Evolutionary conservation across 2,113 vertebrate species (phyloP).

Genomic region (Carassius gibelio): DNA sequence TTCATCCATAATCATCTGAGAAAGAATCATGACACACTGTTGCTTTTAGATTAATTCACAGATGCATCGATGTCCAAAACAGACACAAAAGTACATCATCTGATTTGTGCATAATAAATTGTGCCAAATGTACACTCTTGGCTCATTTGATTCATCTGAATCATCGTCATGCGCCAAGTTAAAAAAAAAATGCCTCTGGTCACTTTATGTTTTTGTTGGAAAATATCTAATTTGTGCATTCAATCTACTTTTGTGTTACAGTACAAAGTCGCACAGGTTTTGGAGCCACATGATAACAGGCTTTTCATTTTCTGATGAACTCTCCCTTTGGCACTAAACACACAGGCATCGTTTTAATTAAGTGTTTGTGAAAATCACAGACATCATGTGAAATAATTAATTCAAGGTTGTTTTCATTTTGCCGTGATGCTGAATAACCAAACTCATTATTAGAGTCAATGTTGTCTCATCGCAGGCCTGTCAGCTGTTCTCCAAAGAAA

Average conservation of each 20-base stretch:
- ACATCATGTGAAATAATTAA: conserved; percentile 12
- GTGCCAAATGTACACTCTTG: too few species aligned
- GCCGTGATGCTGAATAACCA: background rate
- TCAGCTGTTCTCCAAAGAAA: background rate
- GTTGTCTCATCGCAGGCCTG: too few species aligned
- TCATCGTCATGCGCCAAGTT: background rate
- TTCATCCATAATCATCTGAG: background rate
- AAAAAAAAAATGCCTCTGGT: background rate
- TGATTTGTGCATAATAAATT: too few species aligned
- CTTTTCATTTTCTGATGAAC: background rate
- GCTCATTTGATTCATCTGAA: background rate
- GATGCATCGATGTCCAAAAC: background rate
- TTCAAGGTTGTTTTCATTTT: background rate
- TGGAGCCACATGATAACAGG: conserved; percentile 3
- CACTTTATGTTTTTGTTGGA: background rate
- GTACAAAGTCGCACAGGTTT: background rate
- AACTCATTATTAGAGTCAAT: background rate
- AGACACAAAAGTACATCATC: too few species aligned
- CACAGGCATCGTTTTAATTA: background rate
- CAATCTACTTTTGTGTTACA: background rate
- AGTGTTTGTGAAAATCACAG: conserved; percentile 12
- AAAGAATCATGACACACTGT: background rate
- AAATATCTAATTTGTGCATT: background rate
- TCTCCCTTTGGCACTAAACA: background rate
- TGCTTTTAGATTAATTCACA: background rate